Base-by-base conservation (phyloP, 2,113 vertebrate species). In the Eretmochelys imbricata region DNA sequence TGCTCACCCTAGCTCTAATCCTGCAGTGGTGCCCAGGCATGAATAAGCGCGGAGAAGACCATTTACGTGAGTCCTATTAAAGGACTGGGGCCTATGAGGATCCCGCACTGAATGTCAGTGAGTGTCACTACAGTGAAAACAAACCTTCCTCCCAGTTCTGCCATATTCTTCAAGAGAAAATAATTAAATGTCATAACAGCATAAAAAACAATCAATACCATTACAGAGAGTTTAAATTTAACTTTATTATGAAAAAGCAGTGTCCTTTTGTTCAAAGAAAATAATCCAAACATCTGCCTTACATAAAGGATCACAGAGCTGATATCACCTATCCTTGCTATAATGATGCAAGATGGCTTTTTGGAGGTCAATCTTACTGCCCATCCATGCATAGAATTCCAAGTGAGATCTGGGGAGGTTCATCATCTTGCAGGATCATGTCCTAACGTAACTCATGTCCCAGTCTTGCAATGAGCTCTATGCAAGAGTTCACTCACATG, bases 61-160 rank as follows among this genome's bases (percentile, higher is more conserved):
- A 1, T 93, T 88, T 94, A 85, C 0, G 84, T 87, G 94, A 91
- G 86, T 57, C 53, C 95, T 95, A 94, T 96, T 96, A 96, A 95
- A 96, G 96, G 96, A 96, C 96, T 93, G 95, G n/a, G n/a, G 17
- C 38, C 69, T 42, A 5, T 24, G 59, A 75, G 69, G n/a, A 42
- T 17, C 69, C n/a, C 10, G n/a, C 4, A 11, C 20, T 20, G 35
- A 75, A 38, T 75, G 69, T 75, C n/a, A 42, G 59, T 62, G 31
- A 54, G 29, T 62, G 59, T 62, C 29, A 7, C 29, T 6, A 31
- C 35, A 38, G 80, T 27, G 76, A 76, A 85, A 87, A n/a, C 38
- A 25, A 76, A 80, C 42, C 54, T 95, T 79, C 24, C 3, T 90
- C 72, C 80, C 81, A 6, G 3, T 38, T 4, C 12, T 50, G 55